These are phyloP conservation scores for Vombatus ursinus DNA, from an alignment of 2,113 vertebrate genomes.

Conservation along the genomic window DNA sequence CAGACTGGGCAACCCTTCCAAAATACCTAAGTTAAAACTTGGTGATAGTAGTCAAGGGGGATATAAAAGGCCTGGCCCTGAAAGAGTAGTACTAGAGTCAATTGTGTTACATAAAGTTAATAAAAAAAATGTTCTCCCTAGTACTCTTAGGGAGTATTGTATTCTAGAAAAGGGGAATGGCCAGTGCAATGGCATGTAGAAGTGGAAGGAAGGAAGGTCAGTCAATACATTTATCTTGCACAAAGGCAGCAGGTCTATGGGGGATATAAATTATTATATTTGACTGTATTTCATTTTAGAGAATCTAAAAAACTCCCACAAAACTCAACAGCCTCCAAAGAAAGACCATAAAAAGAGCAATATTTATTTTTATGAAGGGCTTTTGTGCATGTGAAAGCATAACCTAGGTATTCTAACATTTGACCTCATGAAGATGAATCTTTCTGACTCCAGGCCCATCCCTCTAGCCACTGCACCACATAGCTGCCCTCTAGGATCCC, in stretches of 20 bases:
- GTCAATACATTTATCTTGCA: neutral
- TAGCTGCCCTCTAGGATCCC: neutral
- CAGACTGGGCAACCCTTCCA: neutral
- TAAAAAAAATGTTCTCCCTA: neutral
- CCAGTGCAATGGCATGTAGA: neutral
- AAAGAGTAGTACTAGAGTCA: neutral
- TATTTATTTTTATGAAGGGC: neutral
- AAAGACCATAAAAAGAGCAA: neutral
- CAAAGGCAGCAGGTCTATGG: neutral
- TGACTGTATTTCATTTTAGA: neutral
- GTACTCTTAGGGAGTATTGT: neutral
- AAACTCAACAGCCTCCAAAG: neutral
- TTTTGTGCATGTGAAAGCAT: neutral
- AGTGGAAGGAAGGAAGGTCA: neutral
- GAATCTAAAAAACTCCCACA: neutral
- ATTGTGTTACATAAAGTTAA: neutral
- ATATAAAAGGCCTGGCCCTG: neutral
- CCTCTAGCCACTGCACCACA: no score
- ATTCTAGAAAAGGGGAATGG: neutral
- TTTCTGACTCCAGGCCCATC: neutral
- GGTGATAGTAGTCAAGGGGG: neutral
- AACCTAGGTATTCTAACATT: neutral
- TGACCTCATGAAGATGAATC: neutral
- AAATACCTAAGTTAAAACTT: no score
- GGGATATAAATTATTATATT: neutral